Evolutionary conservation across 2,797 vertebrate genomes (phyloP).

Genomic region (Oceanodroma leucorhoa): DNA sequence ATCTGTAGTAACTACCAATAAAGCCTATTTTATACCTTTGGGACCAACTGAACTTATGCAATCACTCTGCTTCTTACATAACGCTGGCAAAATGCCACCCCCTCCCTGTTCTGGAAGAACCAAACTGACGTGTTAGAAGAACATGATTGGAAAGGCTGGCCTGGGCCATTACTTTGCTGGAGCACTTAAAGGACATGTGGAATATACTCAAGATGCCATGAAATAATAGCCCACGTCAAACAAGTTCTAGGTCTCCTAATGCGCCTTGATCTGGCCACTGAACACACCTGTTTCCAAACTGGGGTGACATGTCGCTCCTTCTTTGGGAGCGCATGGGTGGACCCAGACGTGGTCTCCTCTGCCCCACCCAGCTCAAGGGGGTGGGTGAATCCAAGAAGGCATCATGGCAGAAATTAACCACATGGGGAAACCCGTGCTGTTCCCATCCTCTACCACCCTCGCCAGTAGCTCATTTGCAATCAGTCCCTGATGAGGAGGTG

Average conservation of each 20-base stretch:
- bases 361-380: conserved; percentile 9
- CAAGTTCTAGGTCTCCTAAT: conserved; percentile 21
- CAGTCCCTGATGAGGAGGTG: not conserved
- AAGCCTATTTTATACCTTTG: conserved; percentile 44
- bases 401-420: not conserved
- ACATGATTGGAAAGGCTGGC: conserved; percentile 27
- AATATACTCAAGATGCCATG: conserved; percentile 42
- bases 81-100: conserved; percentile 36
- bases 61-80: conserved; percentile 49
- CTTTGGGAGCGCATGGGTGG: not conserved
- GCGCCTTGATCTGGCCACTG: conserved; percentile 36
- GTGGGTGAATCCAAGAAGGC: not conserved
- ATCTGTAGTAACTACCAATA: not conserved
- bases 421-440: accelerated
- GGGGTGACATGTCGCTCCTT: conserved; percentile 4
- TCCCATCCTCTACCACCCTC: not conserved
- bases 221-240: conserved; percentile 52
- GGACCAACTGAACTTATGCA: conserved; percentile 27
- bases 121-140: conserved; percentile 23
- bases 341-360: not conserved
- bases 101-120: conserved; percentile 58
- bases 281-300: conserved; percentile 50
- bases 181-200: conserved; percentile 36
- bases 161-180: conserved; percentile 25
- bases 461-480: not conserved